phyloP scores from a whole-genome alignment of 2,888 invertebrate species.

The Ctenicera cuprea region DNA sequence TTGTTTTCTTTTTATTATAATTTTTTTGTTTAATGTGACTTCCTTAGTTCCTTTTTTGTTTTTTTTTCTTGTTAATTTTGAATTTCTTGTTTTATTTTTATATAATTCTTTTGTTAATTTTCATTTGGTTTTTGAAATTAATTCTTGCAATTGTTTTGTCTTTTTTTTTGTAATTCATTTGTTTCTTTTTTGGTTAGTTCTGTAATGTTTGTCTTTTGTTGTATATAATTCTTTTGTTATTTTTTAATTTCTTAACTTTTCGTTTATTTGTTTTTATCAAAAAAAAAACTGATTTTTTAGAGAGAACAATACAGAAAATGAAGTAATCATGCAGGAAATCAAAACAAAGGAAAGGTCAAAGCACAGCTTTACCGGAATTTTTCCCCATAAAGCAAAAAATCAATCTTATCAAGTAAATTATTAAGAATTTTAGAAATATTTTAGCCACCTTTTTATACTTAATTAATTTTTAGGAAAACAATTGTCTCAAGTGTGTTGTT shows the following conservation, averaged over 20 bases:
- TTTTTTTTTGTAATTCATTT: not conserved
- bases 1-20: not conserved
- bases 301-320: conserved; percentile 8
- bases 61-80: too few species aligned
- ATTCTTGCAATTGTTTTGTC: too few species aligned
- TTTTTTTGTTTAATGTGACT: too few species aligned
- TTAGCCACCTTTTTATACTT: not conserved
- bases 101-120: not conserved
- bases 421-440: not conserved
- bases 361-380: conserved; percentile 22
- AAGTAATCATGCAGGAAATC: conserved; percentile 1
- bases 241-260: too few species aligned
- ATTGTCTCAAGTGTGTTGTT: not conserved
- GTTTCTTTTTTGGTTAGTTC: not conserved
- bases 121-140: not conserved
- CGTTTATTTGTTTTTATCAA: too few species aligned
- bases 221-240: too few species aligned
- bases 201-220: too few species aligned
- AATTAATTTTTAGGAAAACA: conserved; percentile 51
- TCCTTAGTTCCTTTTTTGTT: too few species aligned
- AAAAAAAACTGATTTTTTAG: conserved; percentile 14
- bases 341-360: conserved; percentile 19
- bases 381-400: conserved; percentile 18
- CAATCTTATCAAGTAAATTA: conserved; percentile 33
- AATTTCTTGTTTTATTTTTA: not conserved